Evolutionary conservation across 2,113 vertebrate genomes (phyloP).

Genomic region (Dissostichus mawsoni): DNA sequence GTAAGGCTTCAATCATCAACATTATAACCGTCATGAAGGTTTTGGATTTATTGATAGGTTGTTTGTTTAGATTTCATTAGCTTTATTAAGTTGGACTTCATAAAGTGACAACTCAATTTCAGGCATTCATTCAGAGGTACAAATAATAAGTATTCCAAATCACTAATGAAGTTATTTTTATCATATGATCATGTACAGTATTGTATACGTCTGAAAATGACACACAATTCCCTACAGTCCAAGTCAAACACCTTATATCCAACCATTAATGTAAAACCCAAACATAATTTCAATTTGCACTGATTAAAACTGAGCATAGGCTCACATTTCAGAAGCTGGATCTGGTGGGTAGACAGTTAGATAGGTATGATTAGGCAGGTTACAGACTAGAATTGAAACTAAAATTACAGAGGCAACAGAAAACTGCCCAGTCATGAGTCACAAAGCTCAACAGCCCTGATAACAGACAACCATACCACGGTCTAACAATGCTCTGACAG

Average conservation of each 20-base stretch:
- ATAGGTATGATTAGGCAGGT: not conserved
- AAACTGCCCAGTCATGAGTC: constrained; percentile 51
- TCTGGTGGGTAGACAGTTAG: not conserved
- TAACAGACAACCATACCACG: constrained; percentile 26
- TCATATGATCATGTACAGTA: not conserved
- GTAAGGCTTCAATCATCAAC: not conserved
- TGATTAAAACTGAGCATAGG: not conserved
- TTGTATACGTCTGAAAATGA: not conserved
- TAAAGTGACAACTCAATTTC: not conserved
- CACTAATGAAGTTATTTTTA: not conserved
- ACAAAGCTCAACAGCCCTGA: constrained; percentile 34
- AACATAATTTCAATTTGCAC: not conserved
- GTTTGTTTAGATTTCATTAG: too few relatives aligned
- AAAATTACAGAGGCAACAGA: not conserved
- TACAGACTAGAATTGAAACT: not conserved
- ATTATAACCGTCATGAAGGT: not conserved
- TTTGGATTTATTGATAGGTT: not conserved
- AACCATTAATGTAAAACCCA: not conserved
- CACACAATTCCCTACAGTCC: not conserved
- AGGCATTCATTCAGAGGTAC: not conserved
- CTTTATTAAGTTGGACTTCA: too few relatives aligned
- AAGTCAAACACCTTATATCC: not conserved
- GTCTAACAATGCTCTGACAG: not conserved
- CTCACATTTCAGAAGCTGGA: not conserved
- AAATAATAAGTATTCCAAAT: not conserved